Evolutionary conservation across 2,797 vertebrate species (phyloP).

Genomic region (Brachyalestes nurse): DNA sequence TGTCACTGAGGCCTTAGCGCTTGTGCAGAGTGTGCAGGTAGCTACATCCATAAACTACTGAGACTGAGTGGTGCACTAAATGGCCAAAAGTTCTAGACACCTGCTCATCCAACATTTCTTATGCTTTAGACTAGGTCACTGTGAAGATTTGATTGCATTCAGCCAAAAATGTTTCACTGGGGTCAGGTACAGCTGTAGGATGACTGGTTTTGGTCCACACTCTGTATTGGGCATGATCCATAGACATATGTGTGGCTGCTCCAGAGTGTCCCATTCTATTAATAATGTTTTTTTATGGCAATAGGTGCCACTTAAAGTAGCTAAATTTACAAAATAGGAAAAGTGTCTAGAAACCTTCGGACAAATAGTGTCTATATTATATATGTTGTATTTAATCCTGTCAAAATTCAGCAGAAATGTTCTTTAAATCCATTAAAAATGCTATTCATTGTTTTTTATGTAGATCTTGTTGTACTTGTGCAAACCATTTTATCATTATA

Average conservation of each 20-base stretch:
- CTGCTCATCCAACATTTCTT: background rate
- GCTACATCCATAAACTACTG: background rate
- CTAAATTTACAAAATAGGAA: background rate
- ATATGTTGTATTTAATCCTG: background rate
- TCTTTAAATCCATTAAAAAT: no score
- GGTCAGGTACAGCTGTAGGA: background rate
- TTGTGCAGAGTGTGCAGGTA: constrained; percentile 97
- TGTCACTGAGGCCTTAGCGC: constrained; percentile 88
- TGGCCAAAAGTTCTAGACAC: background rate
- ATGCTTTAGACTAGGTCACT: background rate
- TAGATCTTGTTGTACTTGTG: no score
- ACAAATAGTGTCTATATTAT: background rate
- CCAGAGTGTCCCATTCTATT: no score
- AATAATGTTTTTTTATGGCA: no score
- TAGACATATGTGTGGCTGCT: no score
- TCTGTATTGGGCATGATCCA: no score
- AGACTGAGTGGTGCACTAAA: background rate
- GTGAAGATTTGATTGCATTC: background rate
- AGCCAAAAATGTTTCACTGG: background rate
- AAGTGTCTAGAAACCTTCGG: background rate
- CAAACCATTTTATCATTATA: no score
- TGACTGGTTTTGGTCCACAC: background rate
- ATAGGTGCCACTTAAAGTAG: no score
- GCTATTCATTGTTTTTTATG: no score
- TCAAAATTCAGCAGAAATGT: background rate